Base-by-base conservation (phyloP, 2,113 vertebrate species). In the Meleagris gallopavo region DNA sequence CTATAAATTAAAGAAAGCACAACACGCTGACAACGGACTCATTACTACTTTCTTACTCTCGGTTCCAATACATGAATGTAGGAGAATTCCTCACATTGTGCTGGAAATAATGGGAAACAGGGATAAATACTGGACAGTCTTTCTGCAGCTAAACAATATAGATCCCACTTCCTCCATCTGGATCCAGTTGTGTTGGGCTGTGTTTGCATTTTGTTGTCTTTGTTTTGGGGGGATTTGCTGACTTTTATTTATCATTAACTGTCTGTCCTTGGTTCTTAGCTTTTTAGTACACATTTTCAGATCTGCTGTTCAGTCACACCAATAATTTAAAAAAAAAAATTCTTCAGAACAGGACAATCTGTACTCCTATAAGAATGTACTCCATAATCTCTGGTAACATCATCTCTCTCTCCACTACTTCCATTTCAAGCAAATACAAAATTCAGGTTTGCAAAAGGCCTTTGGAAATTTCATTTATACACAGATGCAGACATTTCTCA, bases 1-100 rank as follows among this genome's bases (percentile, higher is more conserved):
- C 91, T 88, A 73, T 55, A 45, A 76, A 75, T 86, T 86, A 89
- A 62, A 82, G 90, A 67, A 84, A 90, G 78, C 67, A 89, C 70
- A 82, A 80, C 74, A 60, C 8, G 3, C 78, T 17, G 14, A 74
- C 80, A 95, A 88, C 70, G 60, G 66, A 29, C 60, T 74, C 84
- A 19, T 58, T 89, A 67, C 82, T 90, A 50, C 86, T 76, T 83
- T 46, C 91, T 85, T 77, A 85, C 74, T 84, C 61, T 61, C 41
- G 1, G 43, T 45, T 88, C 29, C 67, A 71, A 76, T 4, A 88
- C 17, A 32, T n/a, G 85, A 74, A 88, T 5, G 52, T 22, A 79
- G 74, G 75, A 83, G 34, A 77, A 50, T 11, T 89, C 84, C 60
- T 86, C 82, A n/a, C 22, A 11, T 21, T 80, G 71, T 67, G 67